These are phyloP conservation scores for Chrysocyon brachyurus DNA, from an alignment of 2,797 vertebrate genomes.

Conservation along the genomic window DNA sequence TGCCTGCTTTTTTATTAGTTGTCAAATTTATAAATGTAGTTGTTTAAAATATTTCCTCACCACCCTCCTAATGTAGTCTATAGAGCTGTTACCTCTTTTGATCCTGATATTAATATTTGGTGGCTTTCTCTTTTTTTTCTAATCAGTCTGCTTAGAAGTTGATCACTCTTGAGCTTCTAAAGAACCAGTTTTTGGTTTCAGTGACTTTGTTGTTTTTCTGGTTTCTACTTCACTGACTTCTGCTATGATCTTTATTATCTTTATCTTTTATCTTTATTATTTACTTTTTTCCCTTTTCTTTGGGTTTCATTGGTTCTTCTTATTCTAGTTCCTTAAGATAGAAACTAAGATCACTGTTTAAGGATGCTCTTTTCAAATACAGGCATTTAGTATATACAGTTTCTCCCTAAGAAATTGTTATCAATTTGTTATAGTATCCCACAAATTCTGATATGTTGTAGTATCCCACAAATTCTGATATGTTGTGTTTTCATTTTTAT, in stretches of 20 bases:
- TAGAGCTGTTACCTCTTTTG: not conserved
- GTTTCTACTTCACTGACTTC: not conserved
- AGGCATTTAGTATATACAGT: not conserved
- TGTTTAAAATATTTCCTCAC: not conserved
- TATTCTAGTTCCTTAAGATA: not conserved
- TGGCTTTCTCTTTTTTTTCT: not conserved
- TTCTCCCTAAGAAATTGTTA: not conserved
- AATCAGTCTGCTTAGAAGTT: not conserved
- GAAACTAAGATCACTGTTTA: not conserved
- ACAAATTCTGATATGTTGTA: not conserved
- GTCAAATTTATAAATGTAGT: not conserved
- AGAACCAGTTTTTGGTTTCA: not conserved
- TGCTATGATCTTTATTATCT: not conserved
- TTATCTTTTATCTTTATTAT: not conserved
- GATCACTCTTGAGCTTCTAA: not conserved
- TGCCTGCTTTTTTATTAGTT: not conserved
- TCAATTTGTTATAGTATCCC: not conserved
- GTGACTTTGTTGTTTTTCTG: not conserved
- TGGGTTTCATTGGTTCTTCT: not conserved
- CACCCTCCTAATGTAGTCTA: not conserved
- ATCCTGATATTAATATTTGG: not conserved
- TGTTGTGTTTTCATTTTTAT: not conserved
- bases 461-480: not conserved
- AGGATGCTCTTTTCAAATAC: not conserved
- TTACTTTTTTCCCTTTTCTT: constrained; percentile 3